Base-by-base conservation (phyloP, 2,888 invertebrate species). In the Nemotelus nigrinus region DNA sequence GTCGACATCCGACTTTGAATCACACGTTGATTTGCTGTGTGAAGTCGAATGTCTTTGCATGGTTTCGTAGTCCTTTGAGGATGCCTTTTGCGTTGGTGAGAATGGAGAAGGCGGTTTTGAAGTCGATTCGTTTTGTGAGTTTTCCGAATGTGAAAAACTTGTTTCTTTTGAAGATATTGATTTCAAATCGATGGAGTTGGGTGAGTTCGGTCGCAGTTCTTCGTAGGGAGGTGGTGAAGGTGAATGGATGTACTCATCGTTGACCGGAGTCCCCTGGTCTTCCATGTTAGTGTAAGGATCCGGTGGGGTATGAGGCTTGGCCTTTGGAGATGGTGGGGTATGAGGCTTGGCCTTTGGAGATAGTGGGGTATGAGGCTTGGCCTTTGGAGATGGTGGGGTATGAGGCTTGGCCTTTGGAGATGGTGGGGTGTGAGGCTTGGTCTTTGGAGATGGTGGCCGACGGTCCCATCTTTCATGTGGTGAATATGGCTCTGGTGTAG, bases 221-320 rank as follows among this genome's bases (percentile, higher is more conserved):
- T 70, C 70, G n/a, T 70, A 70, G 3, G 70, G 70, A 8, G 70
- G 70, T n/a, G 70, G 55, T 6, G 70, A 53, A 5, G 70, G 70
- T 7, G 70, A 70, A 10, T 70, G 53, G 5, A 43, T 55, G 55
- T 55, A 70, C 2, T 70, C 70, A 53, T 72, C 53, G 2, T 67
- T 25, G n/a, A 48, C 5, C 44, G 67, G 67, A n/a, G 67, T 45
- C 10, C 55, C 39, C 57, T 41, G 41, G 1, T 55, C 55, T 10
- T 50, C 53, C 41, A 10, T 3, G 25, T 43, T 10, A 7, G 8
- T 2, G 25, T 50, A 2, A 25, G 7, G 4, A 3, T 25, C 7
- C 2, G 70, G 3, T 8, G 45, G 5, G n/a, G 3, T 57, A n/a
- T 45, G 45, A 25, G 25, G 25, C 25, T 25, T 25, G 25, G 25